Conservation (phyloP, 1,140 invertebrate genomes). For the Drosophila sproati region DNA sequence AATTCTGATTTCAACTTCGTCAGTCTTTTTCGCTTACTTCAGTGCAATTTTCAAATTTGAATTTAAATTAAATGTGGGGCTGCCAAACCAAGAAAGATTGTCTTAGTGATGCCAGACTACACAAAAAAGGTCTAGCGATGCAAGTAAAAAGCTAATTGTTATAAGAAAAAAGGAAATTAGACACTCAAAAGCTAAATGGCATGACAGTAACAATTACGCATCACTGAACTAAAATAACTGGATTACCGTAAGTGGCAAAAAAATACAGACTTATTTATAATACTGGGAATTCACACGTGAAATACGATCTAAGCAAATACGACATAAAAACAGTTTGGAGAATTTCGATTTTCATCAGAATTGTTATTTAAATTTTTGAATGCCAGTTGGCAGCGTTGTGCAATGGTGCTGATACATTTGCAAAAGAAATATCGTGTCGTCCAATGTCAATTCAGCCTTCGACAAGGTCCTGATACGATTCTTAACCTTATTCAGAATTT, state of each 20-base stretch:
- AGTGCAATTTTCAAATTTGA: slow-evolving; percentile 21
- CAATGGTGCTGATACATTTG: slow-evolving; percentile 86
- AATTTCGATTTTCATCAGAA: background rate
- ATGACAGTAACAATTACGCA: background rate
- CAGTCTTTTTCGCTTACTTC: background rate
- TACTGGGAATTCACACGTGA: background rate
- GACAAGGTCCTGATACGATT: slow-evolving; percentile 88
- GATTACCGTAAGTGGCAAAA: slow-evolving; percentile 10
- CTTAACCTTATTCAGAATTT: slow-evolving; percentile 89
- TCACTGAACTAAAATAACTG: background rate
- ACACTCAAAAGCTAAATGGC: slow-evolving; percentile 1
- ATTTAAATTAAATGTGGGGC: slow-evolving; percentile 12
- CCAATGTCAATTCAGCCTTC: slow-evolving; percentile 88
- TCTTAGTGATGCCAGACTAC: slow-evolving; percentile 15
- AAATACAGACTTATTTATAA: background rate
- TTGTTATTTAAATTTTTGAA: slow-evolving; percentile 72
- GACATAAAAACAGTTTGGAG: background rate
- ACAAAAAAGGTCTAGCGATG: background rate
- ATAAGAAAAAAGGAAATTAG: background rate
- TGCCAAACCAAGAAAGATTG: background rate
- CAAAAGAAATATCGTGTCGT: slow-evolving; percentile 91
- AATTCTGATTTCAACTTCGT: no score
- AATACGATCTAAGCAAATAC: background rate
- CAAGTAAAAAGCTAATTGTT: background rate
- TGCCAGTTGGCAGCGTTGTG: slow-evolving; percentile 58